These are phyloP conservation scores for Mobula hypostoma DNA, from an alignment of 2,113 vertebrate species.

Conservation along the genomic window DNA sequence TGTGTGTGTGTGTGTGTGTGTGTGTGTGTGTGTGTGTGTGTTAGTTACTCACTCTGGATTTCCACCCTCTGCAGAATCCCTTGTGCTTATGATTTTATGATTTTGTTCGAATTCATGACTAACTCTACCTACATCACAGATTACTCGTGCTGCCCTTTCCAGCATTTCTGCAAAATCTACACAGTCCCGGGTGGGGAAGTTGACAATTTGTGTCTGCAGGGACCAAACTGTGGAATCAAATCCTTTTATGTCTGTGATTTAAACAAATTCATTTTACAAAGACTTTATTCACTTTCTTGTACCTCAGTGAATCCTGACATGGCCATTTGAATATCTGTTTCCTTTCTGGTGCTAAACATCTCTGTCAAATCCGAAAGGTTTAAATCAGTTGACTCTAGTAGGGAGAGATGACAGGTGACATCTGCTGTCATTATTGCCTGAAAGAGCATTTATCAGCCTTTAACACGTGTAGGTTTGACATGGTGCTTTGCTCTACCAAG, in stretches of 20 bases:
- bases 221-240: neutral
- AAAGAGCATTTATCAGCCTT: neutral
- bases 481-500: neutral
- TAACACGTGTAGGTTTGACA: neutral
- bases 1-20: no score
- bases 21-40: no score
- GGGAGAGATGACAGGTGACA: neutral
- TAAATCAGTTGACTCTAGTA: neutral
- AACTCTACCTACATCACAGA: neutral
- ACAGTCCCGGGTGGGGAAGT: neutral
- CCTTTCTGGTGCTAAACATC: neutral
- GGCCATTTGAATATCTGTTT: neutral
- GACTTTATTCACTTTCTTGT: neutral
- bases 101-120: no score
- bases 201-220: neutral
- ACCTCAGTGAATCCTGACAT: neutral
- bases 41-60: no score
- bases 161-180: neutral
- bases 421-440: neutral
- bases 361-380: neutral
- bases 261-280: neutral
- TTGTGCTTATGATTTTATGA: no score
- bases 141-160: neutral
- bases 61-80: no score
- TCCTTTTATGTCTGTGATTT: neutral